These are phyloP conservation scores for Caenorhabditis tropicalis DNA, from an alignment of 1,140 invertebrate species.

Conservation along the genomic window DNA sequence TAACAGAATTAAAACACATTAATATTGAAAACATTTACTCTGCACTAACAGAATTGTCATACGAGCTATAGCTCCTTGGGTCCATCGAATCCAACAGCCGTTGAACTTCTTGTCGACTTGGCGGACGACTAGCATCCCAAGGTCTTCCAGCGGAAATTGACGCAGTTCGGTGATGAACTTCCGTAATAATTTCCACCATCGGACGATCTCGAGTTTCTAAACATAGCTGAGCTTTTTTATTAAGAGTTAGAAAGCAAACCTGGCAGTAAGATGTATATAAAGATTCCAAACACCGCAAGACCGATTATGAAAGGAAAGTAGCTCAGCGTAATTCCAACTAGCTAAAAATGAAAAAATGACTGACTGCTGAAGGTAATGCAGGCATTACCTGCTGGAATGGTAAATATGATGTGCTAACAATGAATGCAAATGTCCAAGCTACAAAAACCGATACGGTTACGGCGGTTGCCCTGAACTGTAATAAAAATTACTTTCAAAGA, in stretches of 20 bases:
- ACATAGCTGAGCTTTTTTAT: no score
- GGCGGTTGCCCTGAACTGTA: conserved; percentile 63
- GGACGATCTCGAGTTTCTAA: conserved; percentile 47
- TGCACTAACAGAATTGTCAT: background rate
- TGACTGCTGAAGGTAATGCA: background rate
- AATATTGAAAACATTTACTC: background rate
- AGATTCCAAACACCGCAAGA: conserved; percentile 60
- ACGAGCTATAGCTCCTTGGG: conserved; percentile 29
- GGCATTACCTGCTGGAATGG: conserved; percentile 67
- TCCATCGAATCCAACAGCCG: conserved; percentile 32
- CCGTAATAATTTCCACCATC: conserved; percentile 44
- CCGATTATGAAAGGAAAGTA: conserved; percentile 69
- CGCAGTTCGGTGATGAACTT: conserved; percentile 37
- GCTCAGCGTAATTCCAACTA: conserved; percentile 67
- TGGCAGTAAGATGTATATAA: conserved; percentile 65
- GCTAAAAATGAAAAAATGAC: conserved; percentile 55
- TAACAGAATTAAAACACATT: no score
- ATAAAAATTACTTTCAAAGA: background rate
- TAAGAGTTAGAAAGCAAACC: no score
- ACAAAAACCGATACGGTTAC: conserved; percentile 69
- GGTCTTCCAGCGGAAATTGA: conserved; percentile 40
- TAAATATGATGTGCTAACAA: conserved; percentile 67
- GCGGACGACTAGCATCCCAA: conserved; percentile 50
- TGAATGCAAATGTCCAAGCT: conserved; percentile 67
- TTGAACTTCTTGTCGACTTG: conserved; percentile 44